These are phyloP conservation scores for Eupeodes latifasciatus DNA, from an alignment of 2,888 invertebrate genomes.

Conservation along the genomic window DNA sequence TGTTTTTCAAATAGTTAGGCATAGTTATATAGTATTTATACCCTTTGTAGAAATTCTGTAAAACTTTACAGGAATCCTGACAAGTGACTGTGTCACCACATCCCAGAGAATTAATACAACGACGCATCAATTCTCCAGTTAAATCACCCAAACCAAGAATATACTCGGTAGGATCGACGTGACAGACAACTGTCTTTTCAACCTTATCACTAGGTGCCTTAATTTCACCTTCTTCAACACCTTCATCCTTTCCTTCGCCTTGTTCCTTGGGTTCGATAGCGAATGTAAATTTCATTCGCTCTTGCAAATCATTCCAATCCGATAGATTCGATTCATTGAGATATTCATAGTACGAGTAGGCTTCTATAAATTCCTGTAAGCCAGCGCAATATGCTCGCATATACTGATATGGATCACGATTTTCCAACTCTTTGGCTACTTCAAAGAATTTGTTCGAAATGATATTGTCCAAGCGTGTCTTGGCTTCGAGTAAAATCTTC, in stretches of 20 bases:
- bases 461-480: constrained; percentile 88
- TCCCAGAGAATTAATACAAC: constrained; percentile 92
- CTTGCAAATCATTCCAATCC: constrained; percentile 86
- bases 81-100: constrained; percentile 90
- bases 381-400: constrained; percentile 88
- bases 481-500: constrained; percentile 87
- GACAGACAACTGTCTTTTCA: constrained; percentile 42
- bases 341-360: constrained; percentile 90
- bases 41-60: constrained; percentile 85
- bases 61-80: constrained; percentile 88
- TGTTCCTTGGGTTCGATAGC: constrained; percentile 41
- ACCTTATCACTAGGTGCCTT: not conserved
- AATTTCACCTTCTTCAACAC: not conserved
- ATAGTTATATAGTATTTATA: constrained; percentile 66
- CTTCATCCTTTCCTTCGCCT: not conserved
- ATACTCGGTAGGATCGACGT: constrained; percentile 85
- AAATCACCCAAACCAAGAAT: constrained; percentile 93
- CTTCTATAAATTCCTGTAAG: constrained; percentile 93
- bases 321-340: constrained; percentile 87
- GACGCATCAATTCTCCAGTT: constrained; percentile 95
- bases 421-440: constrained; percentile 90
- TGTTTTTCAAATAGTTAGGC: not conserved
- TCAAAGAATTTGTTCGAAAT: constrained; percentile 85
- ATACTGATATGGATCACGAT: constrained; percentile 89
- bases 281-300: constrained; percentile 85